phyloP scores from a whole-genome alignment of 2,797 vertebrate genomes.

The Erethizon dorsatum region DNA sequence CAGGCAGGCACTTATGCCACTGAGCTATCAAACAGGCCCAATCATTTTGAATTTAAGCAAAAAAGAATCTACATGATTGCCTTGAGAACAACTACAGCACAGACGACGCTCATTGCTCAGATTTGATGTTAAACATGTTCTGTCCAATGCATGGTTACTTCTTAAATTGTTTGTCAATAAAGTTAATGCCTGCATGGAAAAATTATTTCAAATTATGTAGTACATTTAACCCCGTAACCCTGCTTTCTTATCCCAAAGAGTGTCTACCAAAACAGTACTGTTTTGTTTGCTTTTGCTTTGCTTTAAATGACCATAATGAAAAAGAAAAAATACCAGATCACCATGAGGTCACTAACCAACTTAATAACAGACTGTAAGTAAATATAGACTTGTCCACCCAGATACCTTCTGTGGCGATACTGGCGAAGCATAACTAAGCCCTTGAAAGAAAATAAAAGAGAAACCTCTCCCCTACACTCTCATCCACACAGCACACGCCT shows the following conservation, averaged over 20 bases:
- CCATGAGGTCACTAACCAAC: not conserved
- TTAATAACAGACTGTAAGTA: not conserved
- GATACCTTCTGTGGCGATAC: not conserved
- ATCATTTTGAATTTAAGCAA: conserved; percentile 65
- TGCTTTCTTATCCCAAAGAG: not conserved
- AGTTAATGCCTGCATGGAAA: not conserved
- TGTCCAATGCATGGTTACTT: not conserved
- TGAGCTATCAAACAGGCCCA: not conserved
- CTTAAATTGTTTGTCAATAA: conserved; percentile 63
- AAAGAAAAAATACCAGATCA: not conserved
- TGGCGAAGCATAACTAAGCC: conserved; percentile 11
- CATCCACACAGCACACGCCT: not conserved
- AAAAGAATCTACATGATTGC: conserved; percentile 4
- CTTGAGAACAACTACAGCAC: conserved; percentile 9
- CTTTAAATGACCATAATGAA: conserved; percentile 5
- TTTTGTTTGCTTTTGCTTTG: conserved; percentile 52
- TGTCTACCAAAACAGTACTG: not conserved
- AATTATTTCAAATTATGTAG: conserved; percentile 42
- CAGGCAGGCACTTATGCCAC: no score
- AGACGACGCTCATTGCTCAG: conserved; percentile 7
- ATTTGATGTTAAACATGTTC: conserved; percentile 15
- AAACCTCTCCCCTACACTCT: not conserved
- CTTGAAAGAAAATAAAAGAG: conserved; percentile 52
- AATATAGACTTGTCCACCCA: not conserved
- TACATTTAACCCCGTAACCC: not conserved